Evolutionary conservation across 2,113 vertebrate genomes (phyloP).

Genomic region (Callithrix jacchus): DNA sequence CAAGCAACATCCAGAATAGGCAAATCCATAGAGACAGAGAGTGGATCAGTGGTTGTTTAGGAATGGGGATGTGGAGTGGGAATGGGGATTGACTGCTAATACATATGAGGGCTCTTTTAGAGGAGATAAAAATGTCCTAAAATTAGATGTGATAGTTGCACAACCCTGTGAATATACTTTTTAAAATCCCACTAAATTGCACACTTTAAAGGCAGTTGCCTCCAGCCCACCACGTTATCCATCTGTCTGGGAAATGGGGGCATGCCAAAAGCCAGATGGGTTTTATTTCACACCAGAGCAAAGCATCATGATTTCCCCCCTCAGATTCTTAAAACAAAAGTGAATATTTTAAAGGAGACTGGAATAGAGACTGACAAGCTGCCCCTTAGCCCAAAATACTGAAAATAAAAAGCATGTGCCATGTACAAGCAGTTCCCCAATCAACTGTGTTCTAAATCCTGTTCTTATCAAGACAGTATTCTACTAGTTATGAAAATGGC

Average conservation of each 20-base stretch:
- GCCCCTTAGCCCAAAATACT: neutral
- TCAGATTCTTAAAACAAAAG: constrained; percentile 27
- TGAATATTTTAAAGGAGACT: constrained; percentile 12
- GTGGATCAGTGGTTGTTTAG: neutral
- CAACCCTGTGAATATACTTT: neutral
- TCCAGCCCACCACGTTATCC: neutral
- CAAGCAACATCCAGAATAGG: too few species aligned
- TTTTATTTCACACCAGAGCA: neutral
- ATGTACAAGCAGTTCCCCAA: neutral
- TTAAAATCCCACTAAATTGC: neutral
- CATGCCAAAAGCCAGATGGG: constrained; percentile 41
- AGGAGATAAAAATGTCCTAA: neutral
- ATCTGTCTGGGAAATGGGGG: constrained; percentile 11
- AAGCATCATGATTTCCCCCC: neutral
- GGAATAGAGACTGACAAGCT: neutral
- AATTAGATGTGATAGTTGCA: neutral
- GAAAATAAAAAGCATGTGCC: neutral
- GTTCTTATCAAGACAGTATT: constrained; percentile 28
- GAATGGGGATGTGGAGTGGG: neutral
- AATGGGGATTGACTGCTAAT: neutral
- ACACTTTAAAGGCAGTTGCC: neutral
- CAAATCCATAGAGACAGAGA: neutral
- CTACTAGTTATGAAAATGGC: neutral
- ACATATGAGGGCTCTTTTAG: neutral
- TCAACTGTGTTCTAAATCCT: neutral